Evolutionary conservation across 2,888 invertebrate species (phyloP), one percentile per base, ranked within the genome.

Genomic region (Archips crataeganus): DNA sequence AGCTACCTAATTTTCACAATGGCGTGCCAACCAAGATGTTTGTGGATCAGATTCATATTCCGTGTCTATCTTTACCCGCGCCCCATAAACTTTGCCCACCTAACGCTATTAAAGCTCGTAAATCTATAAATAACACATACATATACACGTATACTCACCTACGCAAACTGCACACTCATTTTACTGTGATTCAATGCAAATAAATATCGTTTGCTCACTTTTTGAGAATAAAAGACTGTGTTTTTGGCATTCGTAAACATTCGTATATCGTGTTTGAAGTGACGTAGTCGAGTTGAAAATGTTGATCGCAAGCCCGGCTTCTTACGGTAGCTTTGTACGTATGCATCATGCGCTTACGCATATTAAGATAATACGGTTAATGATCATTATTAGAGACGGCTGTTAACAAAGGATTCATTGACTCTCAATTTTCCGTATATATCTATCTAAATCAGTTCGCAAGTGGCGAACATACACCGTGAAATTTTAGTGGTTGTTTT

Each of bases 171-270:
- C 45, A 63, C 61, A 72, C 54, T 57, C 67, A 72, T 54, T 59
- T 45, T 23, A 11, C 57, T 39, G 65, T 75, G 72, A 75, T 65
- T 75, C 75, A 65, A 69, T 66, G 45, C 6, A 65, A 74, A 75
- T 72, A 71, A 75, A 71, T 75, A 75, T 36, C 47, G 63, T 75
- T 66, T 63, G 66, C 70, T 75, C 73, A 73, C 49, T 34, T 5
- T 69, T 51, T 54, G 34, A 61, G 65, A 73, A 73, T 75, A 75
- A 73, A 75, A 73, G 66, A 73, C 59, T n/a, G 23, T 15, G 49
- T 59, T 45, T 69, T 65, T 65, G 64, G 34, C n/a, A 23, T 5
- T 36, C 42, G n/a, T 64, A 32, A 75, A 69, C 75, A 75, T 65
- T 68, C 10, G 13, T 23, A 8, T 36, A 61, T 72, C 61, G 68